A percentile compares a stretch with the other conserved stretches of the same genome.
Conservation (phyloP, 2,113 vertebrate genomes). For the Anolis sagrei region DNA sequence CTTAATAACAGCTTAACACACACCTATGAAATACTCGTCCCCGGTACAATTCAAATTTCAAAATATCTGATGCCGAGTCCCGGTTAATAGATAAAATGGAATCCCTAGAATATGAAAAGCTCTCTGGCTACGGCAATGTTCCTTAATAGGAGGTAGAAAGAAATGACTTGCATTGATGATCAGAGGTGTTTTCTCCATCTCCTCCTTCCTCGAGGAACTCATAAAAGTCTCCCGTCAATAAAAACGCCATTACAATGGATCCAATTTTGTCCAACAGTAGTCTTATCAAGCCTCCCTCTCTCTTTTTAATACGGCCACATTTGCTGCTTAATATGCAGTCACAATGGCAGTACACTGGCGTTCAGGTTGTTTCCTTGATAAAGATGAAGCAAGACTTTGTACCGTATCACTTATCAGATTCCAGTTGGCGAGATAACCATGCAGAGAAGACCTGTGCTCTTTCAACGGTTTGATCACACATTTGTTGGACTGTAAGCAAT, state of each 20-base stretch:
- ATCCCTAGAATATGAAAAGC: constrained; percentile 70
- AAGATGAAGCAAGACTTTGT: constrained; percentile 68
- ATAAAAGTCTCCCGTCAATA: constrained; percentile 56
- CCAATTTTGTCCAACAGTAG: constrained; percentile 42
- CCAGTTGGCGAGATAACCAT: constrained; percentile 51
- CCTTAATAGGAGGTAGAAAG: constrained; percentile 52
- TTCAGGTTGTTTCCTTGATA: constrained; percentile 40
- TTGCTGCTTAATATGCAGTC: constrained; percentile 70
- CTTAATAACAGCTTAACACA: constrained; percentile 74
- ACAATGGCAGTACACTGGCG: constrained; percentile 41
- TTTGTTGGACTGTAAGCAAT: constrained; percentile 44
- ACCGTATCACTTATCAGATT: constrained; percentile 69
- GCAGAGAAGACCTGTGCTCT: not conserved
- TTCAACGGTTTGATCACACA: constrained; percentile 32
- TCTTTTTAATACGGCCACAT: constrained; percentile 60
- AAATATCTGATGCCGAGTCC: constrained; percentile 68
- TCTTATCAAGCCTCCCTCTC: constrained; percentile 63
- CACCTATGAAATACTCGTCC: constrained; percentile 70
- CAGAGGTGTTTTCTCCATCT: constrained; percentile 46
- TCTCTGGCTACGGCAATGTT: constrained; percentile 36
- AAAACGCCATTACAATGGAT: constrained; percentile 48
- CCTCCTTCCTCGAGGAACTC: constrained; percentile 49
- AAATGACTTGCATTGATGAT: constrained; percentile 49
- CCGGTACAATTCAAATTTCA: constrained; percentile 66
- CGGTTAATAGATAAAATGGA: constrained; percentile 70